Conservation (phyloP, 2,797 vertebrate species). For the Esox masquinongy region DNA sequence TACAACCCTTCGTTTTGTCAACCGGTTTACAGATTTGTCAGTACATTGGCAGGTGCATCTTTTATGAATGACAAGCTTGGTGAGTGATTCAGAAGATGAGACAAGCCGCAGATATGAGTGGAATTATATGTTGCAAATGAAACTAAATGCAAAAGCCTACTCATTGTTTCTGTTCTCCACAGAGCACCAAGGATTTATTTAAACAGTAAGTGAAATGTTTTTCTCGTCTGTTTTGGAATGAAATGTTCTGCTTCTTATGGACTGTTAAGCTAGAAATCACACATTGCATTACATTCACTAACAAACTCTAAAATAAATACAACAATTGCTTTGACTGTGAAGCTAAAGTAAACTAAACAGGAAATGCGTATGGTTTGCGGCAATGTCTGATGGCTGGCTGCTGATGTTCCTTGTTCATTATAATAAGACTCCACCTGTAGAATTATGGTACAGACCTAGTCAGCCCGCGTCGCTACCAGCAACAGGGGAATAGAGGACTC, state of each 20-base stretch:
- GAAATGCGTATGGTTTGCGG: neutral
- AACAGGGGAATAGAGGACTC: neutral
- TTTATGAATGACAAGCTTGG: constrained; percentile 29
- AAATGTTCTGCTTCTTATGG: neutral
- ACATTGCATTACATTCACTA: neutral
- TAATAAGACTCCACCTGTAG: neutral
- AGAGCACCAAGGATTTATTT: constrained; percentile 84
- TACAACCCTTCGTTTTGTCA: constrained; percentile 23
- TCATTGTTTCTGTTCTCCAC: constrained; percentile 36
- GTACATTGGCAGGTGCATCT: neutral
- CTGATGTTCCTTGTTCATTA: neutral
- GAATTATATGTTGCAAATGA: neutral
- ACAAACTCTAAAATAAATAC: neutral
- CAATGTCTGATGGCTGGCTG: neutral
- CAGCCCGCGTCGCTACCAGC: neutral
- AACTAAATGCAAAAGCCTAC: neutral
- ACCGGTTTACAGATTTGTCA: constrained; percentile 25
- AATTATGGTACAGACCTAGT: neutral
- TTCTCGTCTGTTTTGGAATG: neutral
- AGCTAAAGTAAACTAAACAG: neutral
- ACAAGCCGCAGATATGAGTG: neutral
- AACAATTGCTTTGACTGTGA: neutral
- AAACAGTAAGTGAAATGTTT: constrained; percentile 80
- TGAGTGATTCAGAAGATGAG: constrained; percentile 37
- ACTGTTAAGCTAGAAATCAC: neutral